phyloP scores from a whole-genome alignment of 1,140 invertebrate genomes.

The Drosophila orena region DNA sequence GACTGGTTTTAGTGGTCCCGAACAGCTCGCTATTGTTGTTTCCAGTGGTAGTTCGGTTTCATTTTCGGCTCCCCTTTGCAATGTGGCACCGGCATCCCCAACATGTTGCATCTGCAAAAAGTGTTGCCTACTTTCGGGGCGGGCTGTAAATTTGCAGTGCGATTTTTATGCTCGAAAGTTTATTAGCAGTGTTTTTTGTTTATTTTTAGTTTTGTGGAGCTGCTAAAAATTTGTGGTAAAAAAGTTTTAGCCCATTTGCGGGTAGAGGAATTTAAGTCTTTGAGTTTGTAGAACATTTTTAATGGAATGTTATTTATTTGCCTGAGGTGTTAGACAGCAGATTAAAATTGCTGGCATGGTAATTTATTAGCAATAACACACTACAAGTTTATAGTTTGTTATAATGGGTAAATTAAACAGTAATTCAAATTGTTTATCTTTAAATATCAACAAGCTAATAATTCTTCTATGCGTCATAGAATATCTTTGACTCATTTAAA shows the following conservation, averaged over 20 bases:
- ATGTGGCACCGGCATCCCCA: not conserved
- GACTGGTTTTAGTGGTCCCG: constrained; percentile 48
- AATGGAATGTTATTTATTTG: not conserved
- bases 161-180: constrained; percentile 27
- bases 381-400: not conserved
- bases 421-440: not conserved
- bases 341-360: not conserved
- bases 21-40: constrained; percentile 61
- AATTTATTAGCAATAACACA: constrained; percentile 5
- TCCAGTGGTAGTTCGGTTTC: constrained; percentile 42
- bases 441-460: not conserved
- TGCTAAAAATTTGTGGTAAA: constrained; percentile 16
- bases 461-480: too few species aligned
- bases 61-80: constrained; percentile 7
- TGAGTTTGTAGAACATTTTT: not conserved
- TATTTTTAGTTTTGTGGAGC: constrained; percentile 7
- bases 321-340: not conserved
- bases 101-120: constrained; percentile 39
- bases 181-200: constrained; percentile 29
- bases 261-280: not conserved
- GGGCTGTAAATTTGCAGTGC: constrained; percentile 11
- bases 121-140: constrained; percentile 59
- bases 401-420: constrained; percentile 1
- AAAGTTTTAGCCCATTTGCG: constrained; percentile 19
- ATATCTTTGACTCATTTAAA: too few species aligned